Conservation (phyloP, 2,113 vertebrate species). For the Acrocephalus arundinaceus region DNA sequence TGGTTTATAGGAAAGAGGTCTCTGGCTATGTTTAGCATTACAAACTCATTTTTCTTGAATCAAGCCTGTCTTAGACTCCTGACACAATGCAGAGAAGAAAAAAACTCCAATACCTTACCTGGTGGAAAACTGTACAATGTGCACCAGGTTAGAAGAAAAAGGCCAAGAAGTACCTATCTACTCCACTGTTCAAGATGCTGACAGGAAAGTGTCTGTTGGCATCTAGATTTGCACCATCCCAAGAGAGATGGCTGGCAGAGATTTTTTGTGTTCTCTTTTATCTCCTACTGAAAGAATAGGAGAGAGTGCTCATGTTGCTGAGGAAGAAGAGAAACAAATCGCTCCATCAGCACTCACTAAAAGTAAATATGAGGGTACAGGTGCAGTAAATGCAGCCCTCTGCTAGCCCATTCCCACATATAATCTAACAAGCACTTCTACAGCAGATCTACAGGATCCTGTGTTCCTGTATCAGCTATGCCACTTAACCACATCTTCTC, state of each 20-base stretch:
- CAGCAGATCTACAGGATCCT: background rate
- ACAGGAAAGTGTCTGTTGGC: background rate
- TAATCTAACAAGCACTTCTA: background rate
- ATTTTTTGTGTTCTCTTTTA: background rate
- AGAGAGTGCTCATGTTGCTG: fast-evolving
- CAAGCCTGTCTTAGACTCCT: background rate
- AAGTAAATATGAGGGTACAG: background rate
- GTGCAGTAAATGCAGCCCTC: background rate
- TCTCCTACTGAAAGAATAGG: background rate
- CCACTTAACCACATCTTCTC: background rate
- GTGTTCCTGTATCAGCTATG: background rate
- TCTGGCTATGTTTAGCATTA: background rate
- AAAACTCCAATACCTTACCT: background rate
- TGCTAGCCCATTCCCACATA: background rate
- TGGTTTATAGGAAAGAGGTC: background rate
- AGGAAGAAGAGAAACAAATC: background rate
- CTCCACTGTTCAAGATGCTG: background rate
- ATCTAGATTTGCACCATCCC: background rate
- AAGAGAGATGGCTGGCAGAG: background rate
- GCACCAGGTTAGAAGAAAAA: background rate
- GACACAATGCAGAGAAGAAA: background rate
- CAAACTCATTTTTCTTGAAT: conserved; percentile 1
- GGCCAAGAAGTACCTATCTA: background rate
- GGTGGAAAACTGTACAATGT: background rate
- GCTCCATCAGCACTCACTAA: fast-evolving